A percentile compares a stretch with the other conserved stretches of the same genome.
phyloP scores from a whole-genome alignment of 2,113 vertebrate genomes.

The Anoplopoma fimbria region DNA sequence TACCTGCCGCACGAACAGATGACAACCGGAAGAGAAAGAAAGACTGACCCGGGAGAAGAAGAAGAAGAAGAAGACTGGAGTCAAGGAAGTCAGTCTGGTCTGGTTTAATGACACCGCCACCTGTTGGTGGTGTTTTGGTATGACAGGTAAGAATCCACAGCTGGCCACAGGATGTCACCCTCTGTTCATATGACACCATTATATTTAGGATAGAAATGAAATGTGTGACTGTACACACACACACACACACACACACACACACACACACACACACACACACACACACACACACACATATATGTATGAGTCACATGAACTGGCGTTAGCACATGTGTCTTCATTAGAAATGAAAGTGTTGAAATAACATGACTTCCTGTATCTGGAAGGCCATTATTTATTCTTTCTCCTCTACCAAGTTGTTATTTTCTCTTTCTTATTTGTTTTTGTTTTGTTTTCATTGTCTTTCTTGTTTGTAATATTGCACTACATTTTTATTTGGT shows the following conservation, averaged over 20 bases:
- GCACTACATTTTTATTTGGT: background rate
- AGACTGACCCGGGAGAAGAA: background rate
- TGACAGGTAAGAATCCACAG: background rate
- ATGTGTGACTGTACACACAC: background rate
- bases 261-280: background rate
- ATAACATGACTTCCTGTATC: background rate
- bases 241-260: background rate
- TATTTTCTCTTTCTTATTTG: background rate
- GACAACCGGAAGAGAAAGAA: slow-evolving; percentile 84
- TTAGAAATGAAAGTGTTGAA: slow-evolving; percentile 1
- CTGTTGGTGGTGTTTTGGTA: slow-evolving; percentile 7
- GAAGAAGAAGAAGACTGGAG: slow-evolving; percentile 37
- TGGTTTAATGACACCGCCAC: background rate
- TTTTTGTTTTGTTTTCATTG: background rate
- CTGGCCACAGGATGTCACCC: slow-evolving; percentile 59
- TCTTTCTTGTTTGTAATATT: too few relatives aligned
- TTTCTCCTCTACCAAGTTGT: background rate
- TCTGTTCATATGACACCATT: background rate
- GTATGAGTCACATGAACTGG: background rate
- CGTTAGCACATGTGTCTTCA: background rate
- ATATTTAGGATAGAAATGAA: background rate
- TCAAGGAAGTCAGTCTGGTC: fast-evolving
- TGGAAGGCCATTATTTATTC: background rate
- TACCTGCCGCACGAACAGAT: slow-evolving; percentile 81
- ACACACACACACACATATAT: background rate